Conservation (phyloP, 2,797 vertebrate species). For the Brotula barbata region DNA sequence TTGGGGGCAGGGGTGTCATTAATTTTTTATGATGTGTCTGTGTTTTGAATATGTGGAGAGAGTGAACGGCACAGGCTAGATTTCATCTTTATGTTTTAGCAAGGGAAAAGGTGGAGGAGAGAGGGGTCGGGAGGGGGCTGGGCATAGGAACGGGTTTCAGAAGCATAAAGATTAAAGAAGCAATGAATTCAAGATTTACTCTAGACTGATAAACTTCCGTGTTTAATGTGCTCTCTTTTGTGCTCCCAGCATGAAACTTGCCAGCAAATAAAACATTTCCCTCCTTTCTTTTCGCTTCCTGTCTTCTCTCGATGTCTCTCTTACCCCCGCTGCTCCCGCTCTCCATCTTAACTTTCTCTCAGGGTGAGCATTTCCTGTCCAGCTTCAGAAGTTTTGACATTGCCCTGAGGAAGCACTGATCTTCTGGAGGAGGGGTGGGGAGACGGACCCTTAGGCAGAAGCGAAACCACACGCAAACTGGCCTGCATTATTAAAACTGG, state of each 20-base stretch:
- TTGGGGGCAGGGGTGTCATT: slow-evolving; percentile 86
- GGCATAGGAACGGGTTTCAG: slow-evolving; percentile 77
- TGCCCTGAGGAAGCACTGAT: slow-evolving; percentile 41
- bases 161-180: slow-evolving; percentile 98
- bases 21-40: slow-evolving; percentile 99
- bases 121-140: slow-evolving; percentile 23
- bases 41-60: slow-evolving; percentile 84
- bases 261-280: slow-evolving; percentile 40
- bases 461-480: slow-evolving; percentile 64
- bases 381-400: slow-evolving; percentile 10
- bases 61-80: slow-evolving; percentile 88
- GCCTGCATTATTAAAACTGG: slow-evolving; percentile 76
- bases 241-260: slow-evolving; percentile 88
- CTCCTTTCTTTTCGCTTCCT: neutral
- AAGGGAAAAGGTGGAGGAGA: slow-evolving; percentile 80
- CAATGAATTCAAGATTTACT: slow-evolving; percentile 92
- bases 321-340: slow-evolving; percentile 31
- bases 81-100: slow-evolving; percentile 93
- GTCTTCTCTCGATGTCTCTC: neutral
- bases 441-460: slow-evolving; percentile 46
- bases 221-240: slow-evolving; percentile 97
- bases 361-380: slow-evolving; percentile 80
- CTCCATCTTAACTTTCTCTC: slow-evolving; percentile 82
- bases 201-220: slow-evolving; percentile 97
- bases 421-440: slow-evolving; percentile 25